Base-by-base conservation (phyloP, 2,797 vertebrate genomes). In the Lagocephalus sceleratus region DNA sequence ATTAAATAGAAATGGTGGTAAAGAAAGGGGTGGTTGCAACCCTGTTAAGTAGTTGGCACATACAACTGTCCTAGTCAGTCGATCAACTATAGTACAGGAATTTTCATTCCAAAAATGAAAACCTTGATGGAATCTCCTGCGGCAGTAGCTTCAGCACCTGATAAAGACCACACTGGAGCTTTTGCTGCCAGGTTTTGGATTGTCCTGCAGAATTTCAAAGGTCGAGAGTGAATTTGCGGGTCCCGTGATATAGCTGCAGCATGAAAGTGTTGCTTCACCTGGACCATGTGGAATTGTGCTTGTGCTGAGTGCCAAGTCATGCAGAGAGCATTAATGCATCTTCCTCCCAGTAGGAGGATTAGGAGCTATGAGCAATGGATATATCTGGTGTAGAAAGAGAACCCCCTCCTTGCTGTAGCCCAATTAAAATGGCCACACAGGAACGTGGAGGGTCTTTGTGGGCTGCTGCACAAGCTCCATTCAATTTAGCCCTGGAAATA, bases 381-480 rank as follows among this genome's bases (percentile, higher is more conserved):
- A 59, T 46, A 66, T 17, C 26, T 47, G 39, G 39, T 47, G 47
- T 42, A 60, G 41, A 55, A 63, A 56, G 49, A 52, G 26, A 74
- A 62, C 58, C 20, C 32, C 78, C 54, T 50, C 53, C 54, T 73
- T 67, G 60, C 67, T 62, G 52, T 59, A 73, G 73, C 65, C 83
- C 81, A 88, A 85, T 88, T 88, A 88, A 81, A 84, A 82, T 47
- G 66, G 57, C 63, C 83, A 69, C 66, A 60, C 20, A 63, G 70
- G 68, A 68, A 61, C 71, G 69, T 43, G 17, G 17, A 26, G 63
- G 66, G 50, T 71, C 56, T 68, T 58, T 46, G 39, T 52, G 44
- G 65, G 57, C 59, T 21, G 12, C 15, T 47, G 52, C 45, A 51
- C 57, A 55, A 50, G 35, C 41, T 57, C 43, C 63, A 25, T 50